Conservation (phyloP, 2,888 invertebrate species). For the Agelastica alni region DNA sequence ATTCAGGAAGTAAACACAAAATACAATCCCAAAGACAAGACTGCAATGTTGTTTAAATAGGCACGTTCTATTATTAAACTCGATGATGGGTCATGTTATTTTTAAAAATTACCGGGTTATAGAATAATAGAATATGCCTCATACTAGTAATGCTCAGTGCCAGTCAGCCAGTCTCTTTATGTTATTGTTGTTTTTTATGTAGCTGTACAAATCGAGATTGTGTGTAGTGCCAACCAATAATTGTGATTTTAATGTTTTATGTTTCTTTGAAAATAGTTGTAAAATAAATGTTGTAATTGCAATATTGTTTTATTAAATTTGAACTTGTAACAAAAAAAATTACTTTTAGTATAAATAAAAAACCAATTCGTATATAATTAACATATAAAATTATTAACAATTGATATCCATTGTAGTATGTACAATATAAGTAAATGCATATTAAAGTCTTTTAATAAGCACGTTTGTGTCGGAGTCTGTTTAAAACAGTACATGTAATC, state of each 20-base stretch:
- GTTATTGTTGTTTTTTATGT: background rate
- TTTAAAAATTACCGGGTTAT: background rate
- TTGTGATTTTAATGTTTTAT: constrained; percentile 29
- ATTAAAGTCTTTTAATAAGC: constrained; percentile 25
- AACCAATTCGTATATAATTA: constrained; percentile 22
- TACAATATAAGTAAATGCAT: constrained; percentile 30
- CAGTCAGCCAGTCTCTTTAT: background rate
- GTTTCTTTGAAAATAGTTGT: constrained; percentile 29
- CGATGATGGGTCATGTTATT: background rate
- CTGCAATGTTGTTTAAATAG: too few relatives aligned
- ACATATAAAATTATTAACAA: constrained; percentile 27
- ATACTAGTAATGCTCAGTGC: background rate
- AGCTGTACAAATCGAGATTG: constrained; percentile 3
- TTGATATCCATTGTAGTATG: constrained; percentile 23
- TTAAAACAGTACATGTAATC: background rate
- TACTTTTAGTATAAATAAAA: constrained; percentile 18
- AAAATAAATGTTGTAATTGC: constrained; percentile 56
- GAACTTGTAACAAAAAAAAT: constrained; percentile 20
- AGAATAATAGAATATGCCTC: background rate
- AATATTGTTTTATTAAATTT: constrained; percentile 22
- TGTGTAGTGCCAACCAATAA: constrained; percentile 16
- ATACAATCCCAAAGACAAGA: too few relatives aligned
- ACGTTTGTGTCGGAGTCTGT: constrained; percentile 2
- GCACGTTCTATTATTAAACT: too few relatives aligned
- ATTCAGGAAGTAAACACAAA: too few relatives aligned